These are phyloP conservation scores for Steinernema khuongi DNA, from an alignment of 1,140 invertebrate genomes.

Conservation along the genomic window DNA sequence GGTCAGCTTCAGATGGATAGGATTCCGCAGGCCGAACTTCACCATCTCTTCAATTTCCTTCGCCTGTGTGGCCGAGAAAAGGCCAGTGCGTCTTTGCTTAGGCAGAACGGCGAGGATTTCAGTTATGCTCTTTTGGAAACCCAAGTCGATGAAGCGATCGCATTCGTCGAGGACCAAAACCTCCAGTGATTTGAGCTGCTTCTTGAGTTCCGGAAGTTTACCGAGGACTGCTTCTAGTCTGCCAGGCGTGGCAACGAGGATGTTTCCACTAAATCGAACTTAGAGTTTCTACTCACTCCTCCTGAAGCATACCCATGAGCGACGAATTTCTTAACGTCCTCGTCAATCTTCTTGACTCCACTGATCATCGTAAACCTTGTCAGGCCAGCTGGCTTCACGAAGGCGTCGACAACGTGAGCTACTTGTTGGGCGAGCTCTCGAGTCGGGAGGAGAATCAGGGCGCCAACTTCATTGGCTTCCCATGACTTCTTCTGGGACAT, in stretches of 20 bases:
- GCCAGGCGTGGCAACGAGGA: conserved; percentile 54
- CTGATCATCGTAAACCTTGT: conserved; percentile 22
- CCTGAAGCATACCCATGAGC: conserved; percentile 20
- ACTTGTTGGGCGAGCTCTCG: conserved; percentile 41
- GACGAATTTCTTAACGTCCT: conserved; percentile 32
- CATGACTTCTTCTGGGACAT: conserved; percentile 22
- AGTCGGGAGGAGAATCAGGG: conserved; percentile 38
- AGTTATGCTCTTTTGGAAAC: conserved; percentile 80
- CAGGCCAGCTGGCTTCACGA: conserved; percentile 23
- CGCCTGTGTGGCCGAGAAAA: conserved; percentile 98
- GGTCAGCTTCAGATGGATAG: conserved; percentile 80
- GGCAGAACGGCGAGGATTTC: conserved; percentile 84
- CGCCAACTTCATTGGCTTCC: conserved; percentile 35
- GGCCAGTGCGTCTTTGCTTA: conserved; percentile 82
- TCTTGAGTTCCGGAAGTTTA: conserved; percentile 41
- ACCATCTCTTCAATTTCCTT: conserved; percentile 85
- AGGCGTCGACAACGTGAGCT: conserved; percentile 27
- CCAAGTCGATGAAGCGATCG: conserved; percentile 83
- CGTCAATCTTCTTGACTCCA: conserved; percentile 35
- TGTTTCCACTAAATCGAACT: conserved; percentile 40
- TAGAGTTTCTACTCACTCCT: neutral
- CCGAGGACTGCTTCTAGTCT: conserved; percentile 43
- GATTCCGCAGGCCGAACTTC: conserved; percentile 86
- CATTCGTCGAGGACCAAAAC: conserved; percentile 92
- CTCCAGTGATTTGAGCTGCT: conserved; percentile 66